phyloP scores from a whole-genome alignment of 2,113 vertebrate species.

The Pteruthius melanotis region DNA sequence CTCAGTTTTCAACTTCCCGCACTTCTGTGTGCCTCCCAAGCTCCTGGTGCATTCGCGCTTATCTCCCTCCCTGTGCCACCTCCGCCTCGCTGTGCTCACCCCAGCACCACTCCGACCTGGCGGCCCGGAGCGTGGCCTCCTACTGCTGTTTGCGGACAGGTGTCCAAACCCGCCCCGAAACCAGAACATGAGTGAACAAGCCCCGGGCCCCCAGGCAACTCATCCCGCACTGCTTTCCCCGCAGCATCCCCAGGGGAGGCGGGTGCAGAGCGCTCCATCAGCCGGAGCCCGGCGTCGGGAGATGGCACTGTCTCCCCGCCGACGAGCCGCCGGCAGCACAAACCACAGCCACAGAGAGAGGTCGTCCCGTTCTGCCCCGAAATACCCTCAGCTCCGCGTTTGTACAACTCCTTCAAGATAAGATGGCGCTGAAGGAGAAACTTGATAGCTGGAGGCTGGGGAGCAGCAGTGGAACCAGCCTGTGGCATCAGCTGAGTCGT shows the following conservation, averaged over 20 bases:
- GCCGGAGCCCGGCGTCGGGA: background rate
- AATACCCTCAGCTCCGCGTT: accelerated
- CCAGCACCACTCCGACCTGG: accelerated
- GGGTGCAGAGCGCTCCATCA: accelerated
- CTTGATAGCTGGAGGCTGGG: background rate
- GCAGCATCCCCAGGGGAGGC: background rate
- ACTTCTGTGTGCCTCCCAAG: background rate
- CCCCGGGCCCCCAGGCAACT: accelerated
- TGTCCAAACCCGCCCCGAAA: background rate
- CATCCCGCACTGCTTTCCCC: background rate
- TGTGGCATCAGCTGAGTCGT: accelerated
- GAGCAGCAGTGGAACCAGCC: background rate
- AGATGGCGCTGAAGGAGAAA: background rate
- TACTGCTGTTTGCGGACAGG: accelerated
- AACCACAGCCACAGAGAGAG: accelerated
- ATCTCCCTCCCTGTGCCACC: background rate
- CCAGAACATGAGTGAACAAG: accelerated
- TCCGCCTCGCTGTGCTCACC: background rate
- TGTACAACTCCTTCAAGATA: background rate
- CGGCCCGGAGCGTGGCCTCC: background rate
- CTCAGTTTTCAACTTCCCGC: background rate
- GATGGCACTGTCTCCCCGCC: conserved; percentile 56
- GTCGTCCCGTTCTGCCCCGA: accelerated
- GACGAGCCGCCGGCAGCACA: background rate
- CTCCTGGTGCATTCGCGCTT: background rate